Evolutionary conservation across 2,888 invertebrate species (phyloP).

Genomic region (Amaurobius ferox): DNA sequence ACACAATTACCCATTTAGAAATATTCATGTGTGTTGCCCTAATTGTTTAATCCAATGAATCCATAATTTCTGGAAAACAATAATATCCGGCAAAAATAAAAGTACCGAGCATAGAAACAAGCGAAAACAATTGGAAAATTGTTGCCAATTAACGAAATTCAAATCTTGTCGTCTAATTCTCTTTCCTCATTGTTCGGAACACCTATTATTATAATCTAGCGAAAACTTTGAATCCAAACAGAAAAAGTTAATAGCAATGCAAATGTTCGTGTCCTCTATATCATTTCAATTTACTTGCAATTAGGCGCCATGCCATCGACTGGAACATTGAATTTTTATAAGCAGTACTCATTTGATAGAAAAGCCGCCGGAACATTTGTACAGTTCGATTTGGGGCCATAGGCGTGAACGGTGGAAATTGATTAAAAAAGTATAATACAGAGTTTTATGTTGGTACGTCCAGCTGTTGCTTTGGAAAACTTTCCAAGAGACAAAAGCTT

Average conservation of each 20-base stretch:
- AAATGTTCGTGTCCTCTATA: background rate
- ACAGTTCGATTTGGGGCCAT: background rate
- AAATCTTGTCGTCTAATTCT: background rate
- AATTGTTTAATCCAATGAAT: too few species aligned
- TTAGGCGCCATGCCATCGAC: background rate
- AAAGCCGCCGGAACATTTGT: background rate
- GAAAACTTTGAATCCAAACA: background rate
- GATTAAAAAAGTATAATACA: background rate
- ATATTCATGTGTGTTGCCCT: too few species aligned
- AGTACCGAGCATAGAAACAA: background rate
- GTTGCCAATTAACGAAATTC: constrained; percentile 7
- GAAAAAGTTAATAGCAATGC: constrained; percentile 5
- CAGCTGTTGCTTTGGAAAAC: constrained; percentile 3
- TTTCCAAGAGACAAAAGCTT: background rate
- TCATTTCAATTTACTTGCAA: constrained; percentile 10
- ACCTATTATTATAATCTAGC: background rate
- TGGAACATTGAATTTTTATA: constrained; percentile 6
- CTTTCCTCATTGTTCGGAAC: background rate
- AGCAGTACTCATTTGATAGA: background rate
- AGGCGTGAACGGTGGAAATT: constrained; percentile 2
- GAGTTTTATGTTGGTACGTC: background rate
- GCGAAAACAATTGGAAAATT: background rate
- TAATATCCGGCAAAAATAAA: background rate
- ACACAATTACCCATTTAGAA: too few species aligned
- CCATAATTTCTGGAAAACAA: too few species aligned